phyloP scores from a whole-genome alignment of 2,888 invertebrate species.

The Deilephila elpenor region DNA sequence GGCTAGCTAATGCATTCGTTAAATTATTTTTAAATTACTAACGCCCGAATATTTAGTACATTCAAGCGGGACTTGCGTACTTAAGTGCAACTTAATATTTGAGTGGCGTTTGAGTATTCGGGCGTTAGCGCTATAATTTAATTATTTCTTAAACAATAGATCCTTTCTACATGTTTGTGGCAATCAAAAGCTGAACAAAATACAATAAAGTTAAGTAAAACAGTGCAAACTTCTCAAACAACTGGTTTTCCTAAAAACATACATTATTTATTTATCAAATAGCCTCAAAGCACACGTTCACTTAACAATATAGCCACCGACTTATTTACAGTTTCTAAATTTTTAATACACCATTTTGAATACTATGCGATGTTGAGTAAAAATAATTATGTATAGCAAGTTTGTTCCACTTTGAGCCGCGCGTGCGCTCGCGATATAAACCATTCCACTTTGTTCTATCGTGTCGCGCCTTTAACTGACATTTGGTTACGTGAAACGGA shows the following conservation, averaged over 20 bases:
- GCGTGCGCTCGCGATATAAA: slow-evolving; percentile 24
- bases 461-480: slow-evolving; percentile 50
- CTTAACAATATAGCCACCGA: slow-evolving; percentile 35
- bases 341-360: slow-evolving; percentile 41
- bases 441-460: slow-evolving; percentile 40
- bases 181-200: no score
- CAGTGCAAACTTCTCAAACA: no score
- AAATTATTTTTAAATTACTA: slow-evolving; percentile 5
- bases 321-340: slow-evolving; percentile 45
- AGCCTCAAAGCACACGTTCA: slow-evolving; percentile 33
- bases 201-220: no score
- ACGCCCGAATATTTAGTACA: no score
- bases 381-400: slow-evolving; percentile 44
- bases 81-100: no score
- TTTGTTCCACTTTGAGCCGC: slow-evolving; percentile 41
- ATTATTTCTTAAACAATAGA: background rate
- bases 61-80: no score
- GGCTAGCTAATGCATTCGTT: background rate
- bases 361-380: slow-evolving; percentile 43
- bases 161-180: no score
- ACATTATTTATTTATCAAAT: background rate
- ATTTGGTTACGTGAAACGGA: slow-evolving; percentile 65
- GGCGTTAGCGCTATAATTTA: background rate
- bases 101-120: no score
- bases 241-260: no score